Conservation (phyloP, 1,140 invertebrate species). For the Trissolcus basalis region DNA sequence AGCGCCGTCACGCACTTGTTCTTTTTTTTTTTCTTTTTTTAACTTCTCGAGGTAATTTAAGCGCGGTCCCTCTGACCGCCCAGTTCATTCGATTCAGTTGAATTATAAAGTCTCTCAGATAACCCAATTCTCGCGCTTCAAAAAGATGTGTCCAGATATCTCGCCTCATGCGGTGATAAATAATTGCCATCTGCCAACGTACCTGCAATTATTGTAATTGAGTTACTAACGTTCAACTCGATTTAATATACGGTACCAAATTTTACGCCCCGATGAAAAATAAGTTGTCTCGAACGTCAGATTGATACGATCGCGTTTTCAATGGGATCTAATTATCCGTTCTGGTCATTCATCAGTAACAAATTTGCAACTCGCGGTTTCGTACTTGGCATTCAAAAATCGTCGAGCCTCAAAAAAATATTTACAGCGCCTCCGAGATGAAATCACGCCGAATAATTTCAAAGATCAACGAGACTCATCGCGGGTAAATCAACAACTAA, state of each 20-base stretch:
- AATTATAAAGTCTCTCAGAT: constrained; percentile 4
- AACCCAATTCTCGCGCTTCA: not conserved
- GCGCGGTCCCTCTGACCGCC: not conserved
- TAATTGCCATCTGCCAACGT: constrained; percentile 4
- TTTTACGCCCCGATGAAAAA: constrained; percentile 7
- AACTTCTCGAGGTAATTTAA: constrained; percentile 29
- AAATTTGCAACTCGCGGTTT: not conserved
- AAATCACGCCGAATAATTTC: too few species aligned
- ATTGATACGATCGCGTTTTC: not conserved
- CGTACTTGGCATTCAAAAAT: too few species aligned
- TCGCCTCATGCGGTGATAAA: constrained; percentile 15
- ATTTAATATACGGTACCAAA: constrained; percentile 10
- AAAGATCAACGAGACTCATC: too few species aligned
- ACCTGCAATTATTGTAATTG: constrained; percentile 23
- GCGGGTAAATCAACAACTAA: too few species aligned
- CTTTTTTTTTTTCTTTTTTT: constrained; percentile 37
- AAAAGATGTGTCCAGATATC: not conserved
- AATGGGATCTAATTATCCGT: too few species aligned
- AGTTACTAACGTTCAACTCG: constrained; percentile 1
- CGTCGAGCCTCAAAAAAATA: too few species aligned
- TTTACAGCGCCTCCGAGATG: too few species aligned
- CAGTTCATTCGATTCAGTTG: constrained; percentile 5
- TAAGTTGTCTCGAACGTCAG: not conserved
- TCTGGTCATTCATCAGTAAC: too few species aligned
- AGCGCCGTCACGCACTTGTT: constrained; percentile 10